phyloP scores from a whole-genome alignment of 2,797 vertebrate genomes.

The Peromyscus attwateri region DNA sequence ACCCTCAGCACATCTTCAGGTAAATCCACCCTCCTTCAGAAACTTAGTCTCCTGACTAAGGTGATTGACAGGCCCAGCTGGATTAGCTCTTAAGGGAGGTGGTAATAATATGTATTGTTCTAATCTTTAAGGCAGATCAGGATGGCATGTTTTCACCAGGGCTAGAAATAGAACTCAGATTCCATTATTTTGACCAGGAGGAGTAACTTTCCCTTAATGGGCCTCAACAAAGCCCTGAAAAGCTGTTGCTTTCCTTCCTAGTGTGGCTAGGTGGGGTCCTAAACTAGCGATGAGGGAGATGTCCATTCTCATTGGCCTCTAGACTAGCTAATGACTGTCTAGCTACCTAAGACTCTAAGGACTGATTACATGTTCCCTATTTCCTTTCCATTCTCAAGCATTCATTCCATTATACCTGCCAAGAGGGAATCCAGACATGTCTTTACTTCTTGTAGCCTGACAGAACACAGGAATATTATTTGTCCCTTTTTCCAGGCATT shows the following conservation, averaged over 20 bases:
- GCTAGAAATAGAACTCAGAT: neutral
- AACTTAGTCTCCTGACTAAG: neutral
- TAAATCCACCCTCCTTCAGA: neutral
- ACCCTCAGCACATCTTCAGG: neutral
- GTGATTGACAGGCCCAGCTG: neutral
- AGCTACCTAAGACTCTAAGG: neutral
- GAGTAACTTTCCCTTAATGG: neutral
- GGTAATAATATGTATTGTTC: neutral
- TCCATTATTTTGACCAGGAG: neutral
- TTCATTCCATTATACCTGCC: neutral
- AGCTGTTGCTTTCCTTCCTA: neutral
- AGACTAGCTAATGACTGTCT: neutral
- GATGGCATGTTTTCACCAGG: neutral
- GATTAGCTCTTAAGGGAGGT: neutral
- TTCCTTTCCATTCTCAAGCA: neutral
- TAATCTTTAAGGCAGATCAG: neutral
- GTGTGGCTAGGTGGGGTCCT: neutral
- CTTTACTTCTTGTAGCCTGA: neutral
- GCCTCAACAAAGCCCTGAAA: neutral
- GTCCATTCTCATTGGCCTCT: neutral
- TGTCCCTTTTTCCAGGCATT: neutral
- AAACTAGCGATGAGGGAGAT: neutral
- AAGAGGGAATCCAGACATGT: neutral
- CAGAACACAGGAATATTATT: neutral
- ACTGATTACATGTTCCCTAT: neutral